A percentile compares a stretch with the other conserved stretches of the same genome.
These are phyloP conservation scores for Ibycter americanus DNA, from an alignment of 2,797 vertebrate species.

Conservation along the genomic window DNA sequence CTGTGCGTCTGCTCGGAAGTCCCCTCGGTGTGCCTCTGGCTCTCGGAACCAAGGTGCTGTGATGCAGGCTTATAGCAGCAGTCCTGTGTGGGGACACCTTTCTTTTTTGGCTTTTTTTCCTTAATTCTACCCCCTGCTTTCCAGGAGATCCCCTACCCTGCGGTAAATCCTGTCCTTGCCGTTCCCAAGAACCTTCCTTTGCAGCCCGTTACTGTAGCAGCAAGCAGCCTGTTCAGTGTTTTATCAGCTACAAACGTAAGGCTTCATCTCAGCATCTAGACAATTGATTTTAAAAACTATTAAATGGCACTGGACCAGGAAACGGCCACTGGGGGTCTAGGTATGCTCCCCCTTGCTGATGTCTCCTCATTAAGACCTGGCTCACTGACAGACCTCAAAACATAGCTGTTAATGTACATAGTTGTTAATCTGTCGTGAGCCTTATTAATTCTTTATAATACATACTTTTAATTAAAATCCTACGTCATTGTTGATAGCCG, in stretches of 20 bases:
- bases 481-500: background rate
- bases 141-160: background rate
- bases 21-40: background rate
- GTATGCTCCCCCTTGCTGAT: background rate
- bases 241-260: background rate
- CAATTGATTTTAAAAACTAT: background rate
- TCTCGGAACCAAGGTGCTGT: background rate
- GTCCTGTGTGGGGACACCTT: background rate
- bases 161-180: background rate
- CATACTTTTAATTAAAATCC: background rate
- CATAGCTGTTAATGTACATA: background rate
- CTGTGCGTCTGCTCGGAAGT: background rate
- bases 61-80: background rate
- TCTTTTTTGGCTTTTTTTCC: background rate
- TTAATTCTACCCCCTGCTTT: rapidly evolving
- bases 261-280: background rate
- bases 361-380: background rate
- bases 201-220: background rate
- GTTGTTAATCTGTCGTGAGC: background rate
- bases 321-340: background rate
- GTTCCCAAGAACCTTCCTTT: background rate
- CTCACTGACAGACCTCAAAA: background rate
- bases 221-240: background rate
- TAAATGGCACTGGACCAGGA: background rate
- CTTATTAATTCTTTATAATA: conserved; percentile 1